Conservation (phyloP, 2,797 vertebrate species). For the Falco rusticolus region DNA sequence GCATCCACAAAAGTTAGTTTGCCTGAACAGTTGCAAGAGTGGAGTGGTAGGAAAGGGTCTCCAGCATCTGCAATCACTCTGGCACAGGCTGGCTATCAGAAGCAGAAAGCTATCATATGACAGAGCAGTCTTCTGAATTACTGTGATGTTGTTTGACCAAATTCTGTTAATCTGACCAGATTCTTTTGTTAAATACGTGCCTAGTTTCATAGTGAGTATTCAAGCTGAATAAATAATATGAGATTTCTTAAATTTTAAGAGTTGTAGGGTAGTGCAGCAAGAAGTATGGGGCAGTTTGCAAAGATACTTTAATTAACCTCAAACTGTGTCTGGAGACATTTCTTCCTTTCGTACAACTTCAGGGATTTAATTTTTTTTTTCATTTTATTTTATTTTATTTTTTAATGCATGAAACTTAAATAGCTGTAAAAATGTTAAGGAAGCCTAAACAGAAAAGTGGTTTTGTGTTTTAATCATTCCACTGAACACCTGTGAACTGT, state of each 20-base stretch:
- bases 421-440: neutral
- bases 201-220: neutral
- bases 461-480: conserved; percentile 38
- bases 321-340: neutral
- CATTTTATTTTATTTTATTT: neutral
- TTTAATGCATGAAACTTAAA: neutral
- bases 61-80: neutral
- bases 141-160: neutral
- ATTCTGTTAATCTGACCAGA: neutral
- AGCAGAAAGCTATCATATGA: neutral
- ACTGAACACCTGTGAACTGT: conserved; percentile 41
- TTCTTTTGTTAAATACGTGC: neutral
- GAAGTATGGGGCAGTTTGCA: neutral
- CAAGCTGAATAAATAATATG: neutral
- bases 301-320: neutral
- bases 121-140: neutral
- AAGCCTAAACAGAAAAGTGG: neutral
- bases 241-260: neutral
- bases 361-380: neutral
- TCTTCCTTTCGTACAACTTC: neutral
- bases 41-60: neutral
- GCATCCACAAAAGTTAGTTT: neutral
- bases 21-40: neutral
- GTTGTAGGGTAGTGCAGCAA: neutral
- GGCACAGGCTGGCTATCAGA: neutral